Evolutionary conservation across 2,888 invertebrate species (phyloP), one percentile per base, ranked within the genome.

Genomic region (Lydus trimaculatus): DNA sequence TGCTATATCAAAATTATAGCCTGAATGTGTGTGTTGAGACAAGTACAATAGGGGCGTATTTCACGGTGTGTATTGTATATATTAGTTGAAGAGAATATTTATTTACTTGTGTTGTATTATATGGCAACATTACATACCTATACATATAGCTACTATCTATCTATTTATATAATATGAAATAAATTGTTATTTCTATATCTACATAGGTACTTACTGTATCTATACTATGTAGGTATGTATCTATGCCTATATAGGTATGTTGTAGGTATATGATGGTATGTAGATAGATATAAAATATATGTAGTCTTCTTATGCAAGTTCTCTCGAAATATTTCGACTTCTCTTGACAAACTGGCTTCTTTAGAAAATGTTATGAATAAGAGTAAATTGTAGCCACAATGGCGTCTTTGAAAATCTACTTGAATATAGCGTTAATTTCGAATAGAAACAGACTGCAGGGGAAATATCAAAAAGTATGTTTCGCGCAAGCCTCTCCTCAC

Each of bases 371-470:
- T 83, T 84, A 87, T 88, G 88, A 88, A 88, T 88, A 86, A 88
- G 88, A 86, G 87, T 87, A 88, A 88, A 88, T 88, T 88, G 88
- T 88, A 87, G 87, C 87, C 87, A 88, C 88, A 88, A 88, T 88
- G 86, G 84, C 86, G 87, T 87, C 87, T 87, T 87, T 87, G 86
- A 86, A 86, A 87, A 86, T 86, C 85, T 85, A 83, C 87, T 86
- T 88, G 87, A 87, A 88, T 88, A 87, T 88, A 87, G 87, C 87
- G 87, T 88, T 88, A 88, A 87, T 88, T 85, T 84, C 84, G 83
- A 84, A 84, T 84, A 82, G 84, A 81, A 84, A 84, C 83, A 82
- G 84, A 81, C 79, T 78, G 79, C 76, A 78, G 78, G 79, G 79
- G 79, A 81, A 81, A 80, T 80, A 80, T 81, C 80, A 79, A 81